Evolutionary conservation across 1,140 invertebrate genomes (phyloP).

Genomic region (Drosophila dunni): DNA sequence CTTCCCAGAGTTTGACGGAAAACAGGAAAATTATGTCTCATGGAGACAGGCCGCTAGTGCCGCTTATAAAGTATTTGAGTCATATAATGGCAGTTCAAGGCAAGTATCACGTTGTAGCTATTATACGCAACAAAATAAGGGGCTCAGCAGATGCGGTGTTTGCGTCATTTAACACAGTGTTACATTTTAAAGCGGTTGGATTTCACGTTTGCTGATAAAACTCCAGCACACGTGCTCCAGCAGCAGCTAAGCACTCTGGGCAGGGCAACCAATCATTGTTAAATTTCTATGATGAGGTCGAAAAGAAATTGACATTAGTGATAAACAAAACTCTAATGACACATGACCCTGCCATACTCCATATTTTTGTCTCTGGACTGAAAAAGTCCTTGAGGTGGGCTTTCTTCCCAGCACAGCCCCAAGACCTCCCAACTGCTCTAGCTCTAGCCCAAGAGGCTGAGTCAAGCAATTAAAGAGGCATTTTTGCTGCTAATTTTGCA

Average conservation of each 20-base stretch:
- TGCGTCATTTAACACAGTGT: slow-evolving; percentile 33
- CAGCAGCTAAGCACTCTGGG: slow-evolving; percentile 36
- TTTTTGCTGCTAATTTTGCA: slow-evolving; percentile 24
- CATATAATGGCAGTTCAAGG: slow-evolving; percentile 25
- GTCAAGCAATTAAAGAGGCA: slow-evolving; percentile 14
- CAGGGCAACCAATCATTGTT: slow-evolving; percentile 15
- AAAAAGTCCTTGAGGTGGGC: neutral
- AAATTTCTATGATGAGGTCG: slow-evolving; percentile 45
- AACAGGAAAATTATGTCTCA: slow-evolving; percentile 9
- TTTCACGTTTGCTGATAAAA: slow-evolving; percentile 43
- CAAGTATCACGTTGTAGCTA: slow-evolving; percentile 43
- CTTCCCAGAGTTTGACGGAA: neutral
- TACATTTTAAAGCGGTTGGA: slow-evolving; percentile 52
- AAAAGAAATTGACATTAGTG: slow-evolving; percentile 32
- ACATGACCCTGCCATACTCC: slow-evolving; percentile 13
- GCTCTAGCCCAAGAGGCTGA: slow-evolving; percentile 4
- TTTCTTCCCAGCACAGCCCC: slow-evolving; percentile 3
- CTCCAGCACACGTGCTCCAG: slow-evolving; percentile 43
- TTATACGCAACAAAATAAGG: slow-evolving; percentile 46
- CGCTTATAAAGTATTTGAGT: slow-evolving; percentile 30
- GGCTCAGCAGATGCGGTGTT: slow-evolving; percentile 40
- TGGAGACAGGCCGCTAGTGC: slow-evolving; percentile 42
- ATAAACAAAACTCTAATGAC: slow-evolving; percentile 45
- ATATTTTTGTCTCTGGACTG: neutral
- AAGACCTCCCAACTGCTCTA: too few species aligned